Evolutionary conservation across 1,140 invertebrate genomes (phyloP).

Genomic region (Drosophila chauvacae): DNA sequence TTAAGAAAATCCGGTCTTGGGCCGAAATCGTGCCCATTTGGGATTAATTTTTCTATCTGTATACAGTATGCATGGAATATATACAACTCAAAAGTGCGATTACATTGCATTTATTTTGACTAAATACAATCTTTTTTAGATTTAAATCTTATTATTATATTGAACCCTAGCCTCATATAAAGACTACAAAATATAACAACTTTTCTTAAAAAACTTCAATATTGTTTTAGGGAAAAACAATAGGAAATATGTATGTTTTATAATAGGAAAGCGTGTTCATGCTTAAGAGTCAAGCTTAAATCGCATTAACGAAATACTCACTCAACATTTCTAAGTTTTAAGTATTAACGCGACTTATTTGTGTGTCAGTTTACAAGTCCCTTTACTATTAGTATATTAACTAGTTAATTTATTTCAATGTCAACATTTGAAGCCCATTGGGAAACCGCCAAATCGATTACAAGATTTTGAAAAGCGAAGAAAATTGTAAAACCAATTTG

Average conservation of each 20-base stretch:
- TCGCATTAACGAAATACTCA: neutral
- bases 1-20: too few relatives aligned
- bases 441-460: slow-evolving; percentile 1
- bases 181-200: too few relatives aligned
- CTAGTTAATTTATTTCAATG: slow-evolving; percentile 5
- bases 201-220: too few relatives aligned
- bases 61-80: too few relatives aligned
- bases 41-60: too few relatives aligned
- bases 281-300: neutral
- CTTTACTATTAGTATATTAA: neutral
- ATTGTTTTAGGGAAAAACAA: neutral
- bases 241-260: neutral
- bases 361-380: too few relatives aligned
- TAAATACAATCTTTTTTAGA: too few relatives aligned
- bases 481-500: neutral
- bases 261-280: neutral
- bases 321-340: neutral
- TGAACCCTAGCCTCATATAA: too few relatives aligned
- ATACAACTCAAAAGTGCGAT: too few relatives aligned
- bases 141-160: too few relatives aligned
- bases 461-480: neutral
- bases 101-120: too few relatives aligned
- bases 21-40: too few relatives aligned
- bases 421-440: neutral
- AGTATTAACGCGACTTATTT: neutral